These are phyloP conservation scores for Poeciliopsis prolifica DNA, from an alignment of 2,113 vertebrate genomes.

Conservation along the genomic window DNA sequence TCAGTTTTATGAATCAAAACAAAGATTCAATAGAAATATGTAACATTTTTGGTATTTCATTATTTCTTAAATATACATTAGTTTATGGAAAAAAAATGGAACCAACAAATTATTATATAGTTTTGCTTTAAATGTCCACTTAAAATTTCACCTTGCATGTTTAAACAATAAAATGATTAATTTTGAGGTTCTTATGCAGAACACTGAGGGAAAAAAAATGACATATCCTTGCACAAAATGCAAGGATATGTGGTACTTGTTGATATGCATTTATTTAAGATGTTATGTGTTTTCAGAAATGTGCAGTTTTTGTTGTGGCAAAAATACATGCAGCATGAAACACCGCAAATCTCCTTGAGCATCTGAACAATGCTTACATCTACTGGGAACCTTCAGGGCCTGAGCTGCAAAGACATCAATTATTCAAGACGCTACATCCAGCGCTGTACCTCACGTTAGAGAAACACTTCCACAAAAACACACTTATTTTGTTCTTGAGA, in stretches of 20 bases:
- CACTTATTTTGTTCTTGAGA: conserved; percentile 58
- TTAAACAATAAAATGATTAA: not conserved
- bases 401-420: conserved; percentile 72
- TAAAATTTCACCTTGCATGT: too few species aligned
- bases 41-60: too few species aligned
- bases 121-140: too few species aligned
- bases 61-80: too few species aligned
- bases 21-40: too few species aligned
- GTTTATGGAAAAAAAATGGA: too few species aligned
- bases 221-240: not conserved
- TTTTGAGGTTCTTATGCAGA: not conserved
- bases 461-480: conserved; percentile 66
- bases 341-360: conserved; percentile 53
- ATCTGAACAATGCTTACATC: conserved; percentile 74
- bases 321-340: conserved; percentile 70
- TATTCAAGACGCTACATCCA: conserved; percentile 74
- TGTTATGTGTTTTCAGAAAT: conserved; percentile 26
- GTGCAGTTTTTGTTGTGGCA: conserved; percentile 62
- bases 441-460: conserved; percentile 31
- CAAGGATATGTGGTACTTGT: not conserved
- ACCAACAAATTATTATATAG: too few species aligned
- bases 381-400: conserved; percentile 65
- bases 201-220: not conserved
- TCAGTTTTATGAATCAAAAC: too few species aligned
- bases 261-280: conserved; percentile 32